A percentile compares a stretch with the other conserved stretches of the same genome.
phyloP scores from a whole-genome alignment of 2,797 vertebrate genomes.

The Malacoraja senta region DNA sequence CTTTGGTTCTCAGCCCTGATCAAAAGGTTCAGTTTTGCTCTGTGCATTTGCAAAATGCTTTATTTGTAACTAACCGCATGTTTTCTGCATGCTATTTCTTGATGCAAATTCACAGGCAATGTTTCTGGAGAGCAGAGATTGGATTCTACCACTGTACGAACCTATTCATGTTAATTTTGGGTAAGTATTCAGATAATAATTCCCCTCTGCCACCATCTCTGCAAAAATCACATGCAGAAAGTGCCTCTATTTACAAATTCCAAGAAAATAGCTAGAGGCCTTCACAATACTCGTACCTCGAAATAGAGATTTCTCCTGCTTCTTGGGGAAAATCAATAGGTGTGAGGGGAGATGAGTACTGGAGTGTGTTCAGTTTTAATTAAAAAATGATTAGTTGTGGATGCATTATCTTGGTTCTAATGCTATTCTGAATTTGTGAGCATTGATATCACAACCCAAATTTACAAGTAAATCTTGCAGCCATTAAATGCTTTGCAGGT shows the following conservation, averaged over 20 bases:
- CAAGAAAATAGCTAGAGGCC: not conserved
- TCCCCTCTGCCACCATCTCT: not conserved
- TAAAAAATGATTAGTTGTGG: not conserved
- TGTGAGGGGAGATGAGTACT: not conserved
- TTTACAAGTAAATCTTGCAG: not conserved
- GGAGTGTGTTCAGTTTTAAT: too few relatives aligned
- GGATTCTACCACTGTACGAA: slow-evolving; percentile 93
- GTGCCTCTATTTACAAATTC: not conserved
- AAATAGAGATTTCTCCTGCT: not conserved
- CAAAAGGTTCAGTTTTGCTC: not conserved
- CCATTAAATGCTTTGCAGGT: not conserved
- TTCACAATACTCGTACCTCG: not conserved
- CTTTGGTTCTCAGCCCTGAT: too few relatives aligned
- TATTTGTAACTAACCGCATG: slow-evolving; percentile 76
- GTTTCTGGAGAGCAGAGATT: slow-evolving; percentile 85
- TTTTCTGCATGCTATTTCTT: slow-evolving; percentile 72
- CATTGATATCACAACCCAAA: not conserved
- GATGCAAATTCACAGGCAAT: slow-evolving; percentile 65
- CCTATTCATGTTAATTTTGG: slow-evolving; percentile 86
- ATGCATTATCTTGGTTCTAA: not conserved
- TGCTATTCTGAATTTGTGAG: not conserved
- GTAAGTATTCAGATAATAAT: slow-evolving; percentile 13
- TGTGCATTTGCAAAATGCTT: not conserved
- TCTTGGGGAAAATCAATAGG: not conserved
- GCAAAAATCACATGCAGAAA: not conserved